These are phyloP conservation scores for Channa argus DNA, from an alignment of 2,113 vertebrate genomes.

Conservation along the genomic window DNA sequence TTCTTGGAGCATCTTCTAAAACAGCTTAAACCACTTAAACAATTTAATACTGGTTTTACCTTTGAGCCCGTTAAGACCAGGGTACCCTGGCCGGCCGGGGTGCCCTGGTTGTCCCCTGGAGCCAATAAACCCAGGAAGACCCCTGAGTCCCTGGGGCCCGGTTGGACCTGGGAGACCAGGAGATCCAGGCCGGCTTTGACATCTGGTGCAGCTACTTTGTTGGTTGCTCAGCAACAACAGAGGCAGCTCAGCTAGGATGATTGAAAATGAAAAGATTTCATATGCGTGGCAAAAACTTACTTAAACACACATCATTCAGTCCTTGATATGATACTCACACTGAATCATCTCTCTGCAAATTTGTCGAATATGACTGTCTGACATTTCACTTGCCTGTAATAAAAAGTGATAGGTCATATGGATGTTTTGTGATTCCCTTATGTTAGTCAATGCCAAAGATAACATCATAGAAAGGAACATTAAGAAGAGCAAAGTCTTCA, in stretches of 20 bases:
- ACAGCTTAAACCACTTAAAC: neutral
- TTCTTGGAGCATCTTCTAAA: neutral
- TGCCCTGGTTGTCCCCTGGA: slow-evolving; percentile 87
- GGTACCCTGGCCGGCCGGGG: slow-evolving; percentile 87
- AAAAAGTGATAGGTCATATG: neutral
- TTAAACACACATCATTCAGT: slow-evolving; percentile 20
- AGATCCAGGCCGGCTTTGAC: slow-evolving; percentile 84
- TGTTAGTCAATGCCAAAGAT: slow-evolving; percentile 7
- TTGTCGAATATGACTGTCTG: slow-evolving; percentile 92
- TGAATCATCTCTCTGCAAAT: slow-evolving; percentile 93
- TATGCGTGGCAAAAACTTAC: neutral
- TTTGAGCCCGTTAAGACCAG: slow-evolving; percentile 89
- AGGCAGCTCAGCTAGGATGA: slow-evolving; percentile 88
- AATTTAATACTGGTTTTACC: slow-evolving; percentile 77
- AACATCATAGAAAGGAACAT: neutral
- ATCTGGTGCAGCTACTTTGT: slow-evolving; percentile 87
- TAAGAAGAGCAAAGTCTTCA: neutral
- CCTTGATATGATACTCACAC: slow-evolving; percentile 83
- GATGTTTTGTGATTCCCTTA: neutral
- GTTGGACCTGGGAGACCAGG: slow-evolving; percentile 88
- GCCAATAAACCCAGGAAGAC: slow-evolving; percentile 89
- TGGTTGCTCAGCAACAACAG: slow-evolving; percentile 87
- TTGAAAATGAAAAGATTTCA: slow-evolving; percentile 31
- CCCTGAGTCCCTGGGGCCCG: slow-evolving; percentile 89
- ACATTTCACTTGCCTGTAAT: slow-evolving; percentile 88